Evolutionary conservation across 2,888 invertebrate species (phyloP).

Genomic region (Abrostola tripartita): DNA sequence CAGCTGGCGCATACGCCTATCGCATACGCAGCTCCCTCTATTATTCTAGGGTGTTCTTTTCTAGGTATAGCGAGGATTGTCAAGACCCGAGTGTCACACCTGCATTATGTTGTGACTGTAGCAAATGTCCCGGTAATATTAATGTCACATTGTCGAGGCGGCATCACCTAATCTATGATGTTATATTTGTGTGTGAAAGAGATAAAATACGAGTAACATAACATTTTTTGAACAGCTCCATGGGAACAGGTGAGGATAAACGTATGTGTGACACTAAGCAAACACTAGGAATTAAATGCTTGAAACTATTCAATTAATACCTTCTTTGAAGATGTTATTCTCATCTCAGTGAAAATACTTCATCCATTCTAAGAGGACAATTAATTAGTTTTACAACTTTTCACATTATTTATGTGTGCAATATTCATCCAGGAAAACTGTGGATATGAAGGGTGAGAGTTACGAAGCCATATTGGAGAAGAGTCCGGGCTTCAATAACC

Average conservation of each 20-base stretch:
- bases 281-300: conserved; percentile 71
- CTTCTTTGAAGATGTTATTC: conserved; percentile 67
- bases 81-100: conserved; percentile 78
- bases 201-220: conserved; percentile 85
- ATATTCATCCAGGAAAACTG: conserved; percentile 90
- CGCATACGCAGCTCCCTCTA: conserved; percentile 70
- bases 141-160: conserved; percentile 84
- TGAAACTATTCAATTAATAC: conserved; percentile 65
- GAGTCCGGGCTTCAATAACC: conserved; percentile 96
- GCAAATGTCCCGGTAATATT: conserved; percentile 83
- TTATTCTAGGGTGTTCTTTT: conserved; percentile 88
- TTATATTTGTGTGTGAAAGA: conserved; percentile 86
- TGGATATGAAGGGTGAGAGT: conserved; percentile 93
- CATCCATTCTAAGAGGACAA: conserved; percentile 67
- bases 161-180: conserved; percentile 84
- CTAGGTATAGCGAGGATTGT: conserved; percentile 82
- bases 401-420: conserved; percentile 56
- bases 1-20: conserved; percentile 46
- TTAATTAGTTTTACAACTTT: conserved; percentile 56
- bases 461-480: conserved; percentile 94
- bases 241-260: conserved; percentile 87
- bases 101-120: conserved; percentile 80
- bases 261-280: conserved; percentile 82
- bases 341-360: conserved; percentile 66
- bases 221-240: conserved; percentile 87